Base-by-base conservation (phyloP, 2,797 vertebrate species). In the Scyliorhinus canicula region DNA sequence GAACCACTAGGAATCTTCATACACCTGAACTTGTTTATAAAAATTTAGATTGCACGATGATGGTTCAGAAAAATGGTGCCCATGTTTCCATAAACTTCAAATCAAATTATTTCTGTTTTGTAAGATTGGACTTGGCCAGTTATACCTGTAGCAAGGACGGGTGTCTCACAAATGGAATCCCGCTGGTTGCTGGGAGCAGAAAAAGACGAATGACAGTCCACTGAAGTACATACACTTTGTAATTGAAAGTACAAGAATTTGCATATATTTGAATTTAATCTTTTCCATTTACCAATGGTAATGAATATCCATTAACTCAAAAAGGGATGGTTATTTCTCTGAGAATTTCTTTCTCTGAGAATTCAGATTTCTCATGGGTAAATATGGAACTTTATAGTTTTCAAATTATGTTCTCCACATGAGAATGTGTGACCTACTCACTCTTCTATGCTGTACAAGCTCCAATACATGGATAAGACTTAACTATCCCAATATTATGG, bases 181-280 rank as follows among this genome's bases (percentile, higher is more conserved):
- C 40, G 26, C 12, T 19, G 85, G 88, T 91, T 91, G 60, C 88
- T 65, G 57, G 88, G n/a, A 35, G 60, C 19, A 44, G 57, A 44
- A 21, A 65, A 91, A 65, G 88, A 91, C 57, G 26, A 44, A 91
- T 91, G 88, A 65, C 21, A 65, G n/a, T 44, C n/a, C 35, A 65
- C 35, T 91, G 88, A 65, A 44, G n/a, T 65, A 44, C 60, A 63
- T 65, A 91, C 60, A 44, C n/a, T 91, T 91, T 63, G 88, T 63
- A 91, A 91, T 91, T 63, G 88, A 65, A 91, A 91, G 57, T 40
- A 60, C 57, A 63, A 90, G 35, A 90, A 40, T 40, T 91, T 91
- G 88, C 26, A 91, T 65, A 91, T 91, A 65, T 65, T 91, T 91
- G 88, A 65, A 91, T 91, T 91, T 91, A 63, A 91, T 91, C 88